Evolutionary conservation across 2,888 invertebrate species (phyloP), one percentile per base, ranked within the genome.

Genomic region (Sussaba pulchella): DNA sequence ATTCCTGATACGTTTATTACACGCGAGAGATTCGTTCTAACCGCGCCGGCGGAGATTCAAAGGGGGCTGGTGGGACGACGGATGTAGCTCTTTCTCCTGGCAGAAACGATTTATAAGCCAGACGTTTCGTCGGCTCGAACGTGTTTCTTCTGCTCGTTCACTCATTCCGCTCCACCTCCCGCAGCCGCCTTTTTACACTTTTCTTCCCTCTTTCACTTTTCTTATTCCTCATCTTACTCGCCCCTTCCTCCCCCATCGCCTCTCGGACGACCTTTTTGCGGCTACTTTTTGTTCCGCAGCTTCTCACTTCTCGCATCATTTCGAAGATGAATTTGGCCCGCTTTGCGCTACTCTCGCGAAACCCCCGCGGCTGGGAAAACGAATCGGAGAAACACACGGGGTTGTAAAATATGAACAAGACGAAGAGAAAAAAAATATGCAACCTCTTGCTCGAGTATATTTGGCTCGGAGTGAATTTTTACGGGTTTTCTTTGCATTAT

Each of bases 241-340:
- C 52, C 26, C 66, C 57, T 47, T 31, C 45, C 50, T 17, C 12
- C 47, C 10, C 64, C 8, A n/a, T 26, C 10, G 54, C 14, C 26
- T n/a, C 39, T 5, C 67, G 66, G 1, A 45, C 39, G 36, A 66
- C 50, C 39, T 67, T 67, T 67, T 67, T 67, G 67, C 24, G 52
- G 41, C 52, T 59, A 57, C 54, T 73, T 61, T 50, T 52, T 19
- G 21, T 47, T 17, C 21, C 54, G 10, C 41, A 14, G 31, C 61
- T 45, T 43, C 31, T 14, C 52, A n/a, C 8, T 72, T 82, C 84
- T 84, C 84, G 85, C 83, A 88, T 89, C 89, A 87, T 87, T 87
- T 87, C 85, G 85, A 88, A 87, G 89, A 89, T 88, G 87, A 89
- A 89, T 89, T 88, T 57, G 84, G 83, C 78, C 72, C 85, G 70